Conservation (phyloP, 2,113 vertebrate species). For the Equus przewalskii region DNA sequence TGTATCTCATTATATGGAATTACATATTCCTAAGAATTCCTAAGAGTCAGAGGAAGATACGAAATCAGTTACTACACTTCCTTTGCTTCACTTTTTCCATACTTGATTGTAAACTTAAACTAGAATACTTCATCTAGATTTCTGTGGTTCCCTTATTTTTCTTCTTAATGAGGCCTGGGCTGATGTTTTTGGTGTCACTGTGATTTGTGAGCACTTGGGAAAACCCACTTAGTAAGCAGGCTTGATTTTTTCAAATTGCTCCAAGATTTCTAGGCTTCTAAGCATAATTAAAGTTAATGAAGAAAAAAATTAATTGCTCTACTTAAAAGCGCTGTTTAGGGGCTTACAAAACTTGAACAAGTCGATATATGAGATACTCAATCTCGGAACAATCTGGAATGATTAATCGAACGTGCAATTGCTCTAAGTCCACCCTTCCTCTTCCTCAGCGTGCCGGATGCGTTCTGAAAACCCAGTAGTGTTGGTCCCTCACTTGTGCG, state of each 20-base stretch:
- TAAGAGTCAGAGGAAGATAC: neutral
- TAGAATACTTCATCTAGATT: neutral
- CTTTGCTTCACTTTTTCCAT: neutral
- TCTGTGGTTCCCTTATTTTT: neutral
- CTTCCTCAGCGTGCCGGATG: neutral
- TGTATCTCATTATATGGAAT: neutral
- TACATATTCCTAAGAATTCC: neutral
- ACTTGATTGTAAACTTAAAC: neutral
- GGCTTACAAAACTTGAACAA: constrained; percentile 49
- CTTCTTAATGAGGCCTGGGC: neutral
- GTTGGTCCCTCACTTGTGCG: neutral
- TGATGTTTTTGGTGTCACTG: neutral
- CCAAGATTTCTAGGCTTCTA: constrained; percentile 44
- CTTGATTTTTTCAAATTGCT: constrained; percentile 1
- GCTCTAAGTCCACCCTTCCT: neutral
- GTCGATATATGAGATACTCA: neutral
- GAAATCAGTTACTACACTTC: neutral
- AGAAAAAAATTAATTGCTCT: constrained; percentile 70
- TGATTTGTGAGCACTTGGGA: constrained; percentile 50
- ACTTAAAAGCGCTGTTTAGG: constrained; percentile 56
- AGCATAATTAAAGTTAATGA: constrained; percentile 71
- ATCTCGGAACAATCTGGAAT: neutral
- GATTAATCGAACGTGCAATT: neutral
- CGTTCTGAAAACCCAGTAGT: neutral
- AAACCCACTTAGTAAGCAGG: constrained; percentile 36